Evolutionary conservation across 92 coral and sea anemone species (phyloP).

Genomic region (Meandrina meandrites): DNA sequence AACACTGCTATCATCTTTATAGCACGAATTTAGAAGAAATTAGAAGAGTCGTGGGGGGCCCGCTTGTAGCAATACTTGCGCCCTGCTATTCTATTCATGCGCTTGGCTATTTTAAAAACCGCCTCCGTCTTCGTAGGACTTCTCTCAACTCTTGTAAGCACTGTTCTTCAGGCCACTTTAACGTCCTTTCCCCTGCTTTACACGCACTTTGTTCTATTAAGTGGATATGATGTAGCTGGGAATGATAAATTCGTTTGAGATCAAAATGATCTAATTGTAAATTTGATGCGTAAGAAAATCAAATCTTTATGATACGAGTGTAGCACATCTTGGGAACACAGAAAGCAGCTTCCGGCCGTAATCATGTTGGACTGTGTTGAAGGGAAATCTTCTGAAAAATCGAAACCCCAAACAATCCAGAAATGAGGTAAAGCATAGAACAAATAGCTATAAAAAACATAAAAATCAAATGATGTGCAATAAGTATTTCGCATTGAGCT

Average conservation of each 20-base stretch:
- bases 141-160: not conserved
- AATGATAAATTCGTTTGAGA: no score
- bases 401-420: not conserved
- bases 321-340: no score
- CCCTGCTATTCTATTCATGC: not conserved
- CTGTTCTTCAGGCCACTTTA: no score
- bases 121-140: not conserved
- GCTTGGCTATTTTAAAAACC: not conserved
- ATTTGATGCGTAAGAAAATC: not conserved
- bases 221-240: no score
- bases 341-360: not conserved
- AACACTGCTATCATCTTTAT: not conserved
- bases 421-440: no score
- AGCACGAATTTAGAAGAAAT: not conserved
- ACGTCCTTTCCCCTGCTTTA: no score
- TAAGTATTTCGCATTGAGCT: no score
- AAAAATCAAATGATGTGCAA: not conserved
- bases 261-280: not conserved
- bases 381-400: not conserved
- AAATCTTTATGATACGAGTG: not conserved
- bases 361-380: no score
- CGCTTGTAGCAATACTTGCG: not conserved
- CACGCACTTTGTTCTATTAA: no score
- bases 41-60: not conserved
- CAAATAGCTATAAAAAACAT: no score